These are phyloP conservation scores for Delichon dasypus DNA, from an alignment of 2,797 vertebrate species.

Conservation along the genomic window DNA sequence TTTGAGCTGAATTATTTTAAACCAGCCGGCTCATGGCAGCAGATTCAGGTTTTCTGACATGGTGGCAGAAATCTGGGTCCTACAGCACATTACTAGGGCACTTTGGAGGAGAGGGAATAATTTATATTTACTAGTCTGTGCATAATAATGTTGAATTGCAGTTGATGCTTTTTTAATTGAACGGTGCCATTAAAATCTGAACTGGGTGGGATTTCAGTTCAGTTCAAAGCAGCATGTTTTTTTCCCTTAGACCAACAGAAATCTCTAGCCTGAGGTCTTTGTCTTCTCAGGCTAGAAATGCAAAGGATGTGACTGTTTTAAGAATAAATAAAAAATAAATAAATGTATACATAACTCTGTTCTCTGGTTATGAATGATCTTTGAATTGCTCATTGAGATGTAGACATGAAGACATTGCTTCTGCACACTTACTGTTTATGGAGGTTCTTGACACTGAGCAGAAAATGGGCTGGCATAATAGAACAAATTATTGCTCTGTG, in stretches of 20 bases:
- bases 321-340: neutral
- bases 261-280: neutral
- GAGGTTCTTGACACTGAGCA: neutral
- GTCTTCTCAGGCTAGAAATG: neutral
- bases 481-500: neutral
- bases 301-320: neutral
- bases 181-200: neutral
- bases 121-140: neutral
- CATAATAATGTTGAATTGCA: neutral
- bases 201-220: neutral
- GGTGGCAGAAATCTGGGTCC: neutral
- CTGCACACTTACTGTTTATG: neutral
- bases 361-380: neutral
- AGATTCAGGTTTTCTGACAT: neutral
- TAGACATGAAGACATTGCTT: neutral
- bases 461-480: neutral
- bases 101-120: neutral
- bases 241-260: neutral
- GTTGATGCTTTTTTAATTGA: neutral
- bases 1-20: constrained; percentile 45
- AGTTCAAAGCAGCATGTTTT: neutral
- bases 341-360: neutral
- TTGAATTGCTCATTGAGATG: neutral
- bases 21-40: neutral
- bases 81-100: neutral